Evolutionary conservation across 1,140 invertebrate genomes (phyloP).

Genomic region (Gonioctena quinquepunctata): DNA sequence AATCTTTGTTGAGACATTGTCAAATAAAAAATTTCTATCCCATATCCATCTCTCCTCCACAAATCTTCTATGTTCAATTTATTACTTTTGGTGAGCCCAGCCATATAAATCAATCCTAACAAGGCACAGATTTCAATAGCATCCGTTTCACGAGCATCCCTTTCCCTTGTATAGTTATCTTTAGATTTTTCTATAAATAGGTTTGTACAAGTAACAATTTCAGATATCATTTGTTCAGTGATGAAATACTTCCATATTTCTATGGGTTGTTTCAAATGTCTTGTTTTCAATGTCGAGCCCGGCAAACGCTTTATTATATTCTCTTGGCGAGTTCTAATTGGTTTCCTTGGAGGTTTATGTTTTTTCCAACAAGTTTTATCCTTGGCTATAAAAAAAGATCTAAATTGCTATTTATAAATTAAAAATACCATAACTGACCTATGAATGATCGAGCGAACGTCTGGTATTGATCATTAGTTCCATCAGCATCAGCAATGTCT

Average conservation of each 20-base stretch:
- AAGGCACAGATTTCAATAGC: slow-evolving; percentile 16
- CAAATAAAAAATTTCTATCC: slow-evolving; percentile 53
- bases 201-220: slow-evolving; percentile 15
- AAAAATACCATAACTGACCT: too few species aligned
- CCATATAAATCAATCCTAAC: slow-evolving; percentile 22
- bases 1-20: slow-evolving; percentile 58
- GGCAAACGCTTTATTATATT: too few species aligned
- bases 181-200: slow-evolving; percentile 7
- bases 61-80: slow-evolving; percentile 32
- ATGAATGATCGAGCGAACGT: too few species aligned
- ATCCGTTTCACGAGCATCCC: slow-evolving; percentile 9
- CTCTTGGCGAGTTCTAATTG: too few species aligned
- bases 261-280: not conserved
- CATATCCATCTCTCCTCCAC: slow-evolving; percentile 51
- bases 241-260: not conserved
- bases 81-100: slow-evolving; percentile 7
- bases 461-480: too few species aligned
- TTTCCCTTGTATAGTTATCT: slow-evolving; percentile 2
- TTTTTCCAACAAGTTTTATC: too few species aligned
- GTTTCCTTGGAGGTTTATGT: too few species aligned
- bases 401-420: too few species aligned
- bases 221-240: not conserved
- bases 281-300: too few species aligned
- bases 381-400: too few species aligned
- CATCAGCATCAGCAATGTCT: too few species aligned